Conservation (phyloP, 1,140 invertebrate species). For the Ips typographus region DNA sequence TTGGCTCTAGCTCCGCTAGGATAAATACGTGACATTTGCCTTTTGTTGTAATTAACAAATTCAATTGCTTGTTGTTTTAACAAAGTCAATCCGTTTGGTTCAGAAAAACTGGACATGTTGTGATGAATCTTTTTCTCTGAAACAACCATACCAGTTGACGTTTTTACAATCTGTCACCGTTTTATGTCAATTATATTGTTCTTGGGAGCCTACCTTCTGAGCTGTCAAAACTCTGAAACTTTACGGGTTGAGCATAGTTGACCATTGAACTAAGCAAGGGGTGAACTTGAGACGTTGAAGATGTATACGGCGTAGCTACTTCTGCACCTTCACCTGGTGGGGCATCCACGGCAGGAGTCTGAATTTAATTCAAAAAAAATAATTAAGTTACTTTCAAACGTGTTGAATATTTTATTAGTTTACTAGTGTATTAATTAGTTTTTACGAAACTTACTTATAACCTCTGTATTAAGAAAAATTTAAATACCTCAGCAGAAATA, state of each 20-base stretch:
- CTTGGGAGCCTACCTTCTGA: conserved; percentile 75
- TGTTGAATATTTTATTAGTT: too few relatives aligned
- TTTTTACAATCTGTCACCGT: neutral
- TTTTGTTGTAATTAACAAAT: conserved; percentile 99
- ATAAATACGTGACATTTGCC: conserved; percentile 98
- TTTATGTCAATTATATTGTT: too few relatives aligned
- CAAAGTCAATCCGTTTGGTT: conserved; percentile 92
- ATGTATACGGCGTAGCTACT: conserved; percentile 83
- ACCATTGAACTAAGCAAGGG: conserved; percentile 98
- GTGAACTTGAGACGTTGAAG: conserved; percentile 98
- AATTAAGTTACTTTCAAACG: conserved; percentile 2
- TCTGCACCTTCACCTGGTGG: conserved; percentile 56
- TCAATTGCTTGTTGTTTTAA: conserved; percentile 95
- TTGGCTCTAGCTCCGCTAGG: conserved; percentile 98
- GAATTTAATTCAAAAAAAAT: neutral
- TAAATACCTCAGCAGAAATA: conserved; percentile 45
- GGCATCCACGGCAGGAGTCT: conserved; percentile 44
- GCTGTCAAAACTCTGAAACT: conserved; percentile 97
- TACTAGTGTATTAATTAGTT: too few relatives aligned
- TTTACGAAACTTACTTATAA: too few relatives aligned
- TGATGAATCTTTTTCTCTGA: conserved; percentile 92
- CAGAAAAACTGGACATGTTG: conserved; percentile 98
- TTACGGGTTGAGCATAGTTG: conserved; percentile 99
- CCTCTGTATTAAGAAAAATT: too few relatives aligned
- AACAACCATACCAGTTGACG: neutral